Percentiles rank a stretch among this genome's conserved stretches.
Evolutionary conservation across 2,888 invertebrate species (phyloP).

Genomic region (Galerucella calmariensis): DNA sequence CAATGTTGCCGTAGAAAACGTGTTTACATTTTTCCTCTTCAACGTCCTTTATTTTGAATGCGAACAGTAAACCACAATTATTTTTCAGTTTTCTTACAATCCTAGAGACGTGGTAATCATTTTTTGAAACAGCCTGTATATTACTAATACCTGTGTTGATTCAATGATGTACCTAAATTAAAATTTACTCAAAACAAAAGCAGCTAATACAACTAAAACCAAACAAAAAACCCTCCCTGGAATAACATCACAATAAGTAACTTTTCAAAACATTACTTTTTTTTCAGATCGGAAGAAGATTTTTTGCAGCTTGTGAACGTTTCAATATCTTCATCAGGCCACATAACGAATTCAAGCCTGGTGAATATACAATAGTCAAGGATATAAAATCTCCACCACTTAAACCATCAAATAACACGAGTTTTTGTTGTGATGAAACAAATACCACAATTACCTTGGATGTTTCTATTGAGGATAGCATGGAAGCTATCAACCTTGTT

Average conservation of each 20-base stretch:
- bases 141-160: not conserved
- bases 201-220: no score
- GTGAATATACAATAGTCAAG: not conserved
- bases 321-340: not conserved
- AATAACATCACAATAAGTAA: no score
- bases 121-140: no score
- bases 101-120: no score
- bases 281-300: not conserved
- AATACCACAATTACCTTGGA: conserved; percentile 8
- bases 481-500: not conserved
- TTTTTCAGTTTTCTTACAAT: no score
- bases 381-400: not conserved
- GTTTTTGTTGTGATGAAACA: not conserved
- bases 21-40: no score
- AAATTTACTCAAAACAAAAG: no score
- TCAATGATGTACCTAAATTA: not conserved
- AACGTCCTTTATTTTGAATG: no score
- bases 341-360: not conserved
- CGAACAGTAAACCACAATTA: no score
- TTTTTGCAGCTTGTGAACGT: not conserved
- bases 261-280: not conserved
- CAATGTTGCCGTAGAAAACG: no score
- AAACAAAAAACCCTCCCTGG: no score
- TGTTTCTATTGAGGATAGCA: not conserved
- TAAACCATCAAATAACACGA: not conserved